Evolutionary conservation across 2,113 vertebrate species (phyloP), one percentile per base, ranked within the genome.

Genomic region (Epinephelus lanceolatus): DNA sequence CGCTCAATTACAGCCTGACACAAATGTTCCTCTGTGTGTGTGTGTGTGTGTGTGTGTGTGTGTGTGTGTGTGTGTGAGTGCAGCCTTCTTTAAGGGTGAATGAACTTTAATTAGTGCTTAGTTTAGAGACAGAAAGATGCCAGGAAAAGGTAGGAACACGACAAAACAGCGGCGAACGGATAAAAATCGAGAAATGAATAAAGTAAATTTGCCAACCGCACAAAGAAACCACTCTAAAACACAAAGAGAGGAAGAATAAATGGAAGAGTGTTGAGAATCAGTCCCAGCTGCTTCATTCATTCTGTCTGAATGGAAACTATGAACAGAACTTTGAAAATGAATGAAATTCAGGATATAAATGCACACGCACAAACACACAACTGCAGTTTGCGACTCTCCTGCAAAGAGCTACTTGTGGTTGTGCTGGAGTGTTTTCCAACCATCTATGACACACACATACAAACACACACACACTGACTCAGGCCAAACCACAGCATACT

Each of bases 1-100:
- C 37, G 45, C 88, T 89, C 91, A 84, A 73, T 92, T 85, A 87
- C 83, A 83, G 90, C 30, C 69, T 78, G 78, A 85, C 78, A 90
- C 81, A 80, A 84, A 73, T 59, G 77, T 81, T 71, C 57, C 37
- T 74, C 21, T 23, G 9, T 65, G 37, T 25, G 60, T 12, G 66
- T 60, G 14, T 76, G 69, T 71, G 49, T 45, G 70, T 63, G n/a
- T 70, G 23, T 74, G 67, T 75, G 80, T 79, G 23, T 27, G 14
- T 78, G 69, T 74, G 49, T 45, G 70, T 63, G n/a, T 70, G 23
- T 74, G 67, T 75, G 69, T 74, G 49, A 27, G 70, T 33, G 47
- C 1, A 12, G 70, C 72, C 27, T 68, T 81, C 60, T 78, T 51
- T 59, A 23, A 72, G 77, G 71, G 66, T 62, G 63, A 76, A 76